Base-by-base conservation (phyloP, 1,140 invertebrate species). In the Drosophila takahashii region DNA sequence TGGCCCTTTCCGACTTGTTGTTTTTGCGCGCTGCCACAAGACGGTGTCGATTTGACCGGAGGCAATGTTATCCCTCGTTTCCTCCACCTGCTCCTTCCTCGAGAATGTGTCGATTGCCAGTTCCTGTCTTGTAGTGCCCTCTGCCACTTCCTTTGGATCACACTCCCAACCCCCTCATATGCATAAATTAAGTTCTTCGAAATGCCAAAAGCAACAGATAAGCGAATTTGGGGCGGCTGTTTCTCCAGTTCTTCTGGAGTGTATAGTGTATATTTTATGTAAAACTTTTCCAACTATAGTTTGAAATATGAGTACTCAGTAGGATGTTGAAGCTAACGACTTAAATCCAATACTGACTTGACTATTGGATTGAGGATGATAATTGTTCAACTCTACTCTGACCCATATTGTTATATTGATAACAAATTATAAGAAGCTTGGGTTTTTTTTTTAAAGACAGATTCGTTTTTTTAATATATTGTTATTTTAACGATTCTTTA, bases 31-130 rank as follows among this genome's bases (percentile, higher is more conserved):
- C 29, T 18, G 53, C 53, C 53, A 48, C 32, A 34, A 65, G 60
- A 29, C 47, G 34, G 48, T 72, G 65, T 84, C 58, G 61, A 76
- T 84, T 52, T 65, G 81, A 76, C 81, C 72, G 81, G 73, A 84
- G 80, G 81, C 72, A 47, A 15, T 75, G 36, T 51, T 50, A 64
- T 34, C 10, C 42, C 41, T 56, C 2, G 13, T 36, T 18, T 44
- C n/a, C 27, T 11, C 2, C 48, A 60, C 16, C 34, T 15, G 41
- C 54, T 41, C 5, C n/a, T 37, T 52, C 13, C 15, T 42, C 37
- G 15, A 29, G 42, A 36, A 22, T 22, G 26, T 59, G 51, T 37
- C 47, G 58, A 52, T 52, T 41, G 42, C 7, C 13, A 8, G 34
- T 18, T 26, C 50, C 26, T 18, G 29, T 15, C n/a, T 9, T 13